Conservation (phyloP, 2,113 vertebrate genomes). For the Sapayoa aenigma region DNA sequence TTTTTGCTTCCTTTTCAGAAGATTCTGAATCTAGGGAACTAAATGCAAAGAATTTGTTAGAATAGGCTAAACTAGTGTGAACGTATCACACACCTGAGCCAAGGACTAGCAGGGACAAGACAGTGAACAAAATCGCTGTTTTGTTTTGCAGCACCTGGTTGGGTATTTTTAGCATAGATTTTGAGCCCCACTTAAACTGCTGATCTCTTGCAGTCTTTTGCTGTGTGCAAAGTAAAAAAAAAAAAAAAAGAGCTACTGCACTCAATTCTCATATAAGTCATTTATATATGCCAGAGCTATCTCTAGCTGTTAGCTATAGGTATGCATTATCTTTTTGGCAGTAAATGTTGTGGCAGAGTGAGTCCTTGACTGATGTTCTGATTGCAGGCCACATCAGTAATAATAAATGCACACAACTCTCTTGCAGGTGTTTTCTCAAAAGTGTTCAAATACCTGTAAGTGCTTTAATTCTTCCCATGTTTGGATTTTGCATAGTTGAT, state of each 20-base stretch:
- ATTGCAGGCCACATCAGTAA: background rate
- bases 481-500: background rate
- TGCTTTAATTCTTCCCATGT: background rate
- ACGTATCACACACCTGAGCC: background rate
- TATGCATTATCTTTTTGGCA: background rate
- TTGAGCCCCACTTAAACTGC: background rate
- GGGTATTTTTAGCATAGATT: background rate
- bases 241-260: background rate
- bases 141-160: background rate
- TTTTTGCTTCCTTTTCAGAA: background rate
- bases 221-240: background rate
- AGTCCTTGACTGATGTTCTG: slow-evolving; percentile 22
- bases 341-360: slow-evolving; percentile 12
- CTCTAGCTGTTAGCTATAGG: background rate
- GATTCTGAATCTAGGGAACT: background rate
- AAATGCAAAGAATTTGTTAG: background rate
- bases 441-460: background rate
- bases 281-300: background rate
- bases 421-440: background rate
- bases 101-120: background rate
- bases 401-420: background rate
- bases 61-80: background rate
- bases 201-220: background rate
- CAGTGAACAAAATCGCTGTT: background rate
- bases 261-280: background rate